Base-by-base conservation (phyloP, 2,113 vertebrate species). In the Microtus richardsoni region DNA sequence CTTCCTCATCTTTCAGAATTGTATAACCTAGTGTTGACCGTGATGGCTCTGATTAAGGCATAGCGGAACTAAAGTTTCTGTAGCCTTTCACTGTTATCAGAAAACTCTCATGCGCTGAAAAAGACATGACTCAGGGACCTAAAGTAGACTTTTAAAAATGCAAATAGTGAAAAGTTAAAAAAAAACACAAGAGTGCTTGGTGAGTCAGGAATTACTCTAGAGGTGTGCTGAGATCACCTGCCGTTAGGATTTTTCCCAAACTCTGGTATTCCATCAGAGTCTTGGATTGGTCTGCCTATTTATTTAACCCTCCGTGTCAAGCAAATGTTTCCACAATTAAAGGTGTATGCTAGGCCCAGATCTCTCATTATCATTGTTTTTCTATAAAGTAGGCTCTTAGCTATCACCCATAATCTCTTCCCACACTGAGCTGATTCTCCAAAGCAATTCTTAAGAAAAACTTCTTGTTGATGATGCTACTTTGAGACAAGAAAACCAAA, bases 401-500 rank as follows among this genome's bases (percentile, higher is more conserved):
- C 41, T 66, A 87, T 62, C 21, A 77, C 66, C 92, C 30, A 90
- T 49, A 28, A 70, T 87, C n/a, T 19, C n/a, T 89, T 88, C 7
- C 47, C 58, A 91, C 75, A 47, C 33, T 89, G 78, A 93, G 28
- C 58, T 70, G 91, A 75, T 11, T 80, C n/a, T 52, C 1, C 80
- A 90, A 96, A 95, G 66, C 30, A 52, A 24, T 54, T 77, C 62
- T 91, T 66, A 11, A 82, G 52, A 88, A 80, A 93, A 58, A 70
- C 68, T 78, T 96, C 52, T 92, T 64, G 17, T 58, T 54, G 68
- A 7, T 83, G 41, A 77, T 80, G 22, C 16, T 80, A 85, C 54
- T 91, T 90, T 91, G 90, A 89, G 89, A 41, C 36, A 89, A 91
- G 13, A 92, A 89, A 74, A 77, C 17, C 21, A 91, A 90, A 88